These are phyloP conservation scores for Anadara kagoshimensis DNA, from an alignment of 1,140 invertebrate species.

Conservation along the genomic window DNA sequence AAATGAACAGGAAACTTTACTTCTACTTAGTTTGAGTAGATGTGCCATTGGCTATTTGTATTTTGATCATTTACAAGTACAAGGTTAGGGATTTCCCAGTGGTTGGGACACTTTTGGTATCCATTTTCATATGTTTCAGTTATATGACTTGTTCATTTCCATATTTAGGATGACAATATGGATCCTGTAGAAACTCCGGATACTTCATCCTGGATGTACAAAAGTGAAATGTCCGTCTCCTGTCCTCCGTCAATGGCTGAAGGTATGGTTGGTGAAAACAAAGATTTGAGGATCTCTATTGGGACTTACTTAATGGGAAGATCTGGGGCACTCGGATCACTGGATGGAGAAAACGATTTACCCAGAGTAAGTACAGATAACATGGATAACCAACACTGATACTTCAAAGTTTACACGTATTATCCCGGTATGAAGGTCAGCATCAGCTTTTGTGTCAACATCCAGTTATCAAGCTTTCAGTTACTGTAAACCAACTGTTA, in stretches of 20 bases:
- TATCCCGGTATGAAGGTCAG: neutral
- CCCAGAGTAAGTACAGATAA: constrained; percentile 45
- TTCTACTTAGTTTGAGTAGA: no score
- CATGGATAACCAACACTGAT: neutral
- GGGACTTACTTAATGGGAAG: constrained; percentile 52
- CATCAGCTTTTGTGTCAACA: no score
- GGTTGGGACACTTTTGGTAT: no score
- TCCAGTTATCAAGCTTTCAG: no score
- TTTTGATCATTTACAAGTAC: no score
- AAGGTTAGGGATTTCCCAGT: no score
- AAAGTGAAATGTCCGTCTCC: constrained; percentile 40
- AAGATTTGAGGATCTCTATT: constrained; percentile 42
- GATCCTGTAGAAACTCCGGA: constrained; percentile 21
- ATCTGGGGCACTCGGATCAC: constrained; percentile 57
- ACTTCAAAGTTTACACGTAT: neutral
- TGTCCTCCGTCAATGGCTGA: constrained; percentile 37
- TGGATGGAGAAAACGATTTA: constrained; percentile 48
- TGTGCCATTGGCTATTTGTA: no score
- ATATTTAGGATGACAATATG: constrained; percentile 38
- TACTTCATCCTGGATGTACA: constrained; percentile 32
- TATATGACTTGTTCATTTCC: no score
- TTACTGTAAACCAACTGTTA: no score
- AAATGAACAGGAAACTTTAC: no score
- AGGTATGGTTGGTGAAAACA: constrained; percentile 19
- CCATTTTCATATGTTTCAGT: no score